These are phyloP conservation scores for Catamblyrhynchus diadema DNA, from an alignment of 2,797 vertebrate genomes.

Conservation along the genomic window DNA sequence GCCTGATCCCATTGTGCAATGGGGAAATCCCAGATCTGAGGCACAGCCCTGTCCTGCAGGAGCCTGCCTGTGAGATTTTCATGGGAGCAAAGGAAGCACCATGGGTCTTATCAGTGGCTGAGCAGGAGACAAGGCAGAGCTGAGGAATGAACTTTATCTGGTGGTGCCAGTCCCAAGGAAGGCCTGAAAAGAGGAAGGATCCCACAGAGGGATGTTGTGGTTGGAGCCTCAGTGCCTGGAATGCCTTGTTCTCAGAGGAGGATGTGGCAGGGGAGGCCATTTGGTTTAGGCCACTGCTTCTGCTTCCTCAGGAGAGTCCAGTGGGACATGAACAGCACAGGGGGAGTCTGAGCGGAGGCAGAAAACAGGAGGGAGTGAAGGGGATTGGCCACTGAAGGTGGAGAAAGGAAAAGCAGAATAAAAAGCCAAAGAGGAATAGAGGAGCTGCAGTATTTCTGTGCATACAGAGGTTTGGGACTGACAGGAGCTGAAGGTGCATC, in stretches of 20 bases:
- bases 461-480: accelerated
- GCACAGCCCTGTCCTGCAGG: background rate
- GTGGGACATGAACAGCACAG: accelerated
- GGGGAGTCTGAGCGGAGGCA: background rate
- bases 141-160: conserved; percentile 68
- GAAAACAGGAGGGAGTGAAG: background rate
- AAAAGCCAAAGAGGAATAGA: background rate
- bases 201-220: background rate
- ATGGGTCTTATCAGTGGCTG: conserved; percentile 19
- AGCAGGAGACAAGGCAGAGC: conserved; percentile 67
- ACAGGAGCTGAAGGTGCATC: background rate
- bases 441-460: accelerated
- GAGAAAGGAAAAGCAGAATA: background rate
- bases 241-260: background rate
- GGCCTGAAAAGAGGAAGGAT: background rate
- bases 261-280: accelerated
- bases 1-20: background rate
- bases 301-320: background rate
- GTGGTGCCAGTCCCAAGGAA: conserved; percentile 63
- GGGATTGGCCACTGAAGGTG: background rate
- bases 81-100: conserved; percentile 40
- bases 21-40: background rate
- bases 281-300: background rate
- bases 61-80: background rate
- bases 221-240: background rate